Base-by-base conservation (phyloP, 2,888 invertebrate genomes). In the Nomada ruficornis region DNA sequence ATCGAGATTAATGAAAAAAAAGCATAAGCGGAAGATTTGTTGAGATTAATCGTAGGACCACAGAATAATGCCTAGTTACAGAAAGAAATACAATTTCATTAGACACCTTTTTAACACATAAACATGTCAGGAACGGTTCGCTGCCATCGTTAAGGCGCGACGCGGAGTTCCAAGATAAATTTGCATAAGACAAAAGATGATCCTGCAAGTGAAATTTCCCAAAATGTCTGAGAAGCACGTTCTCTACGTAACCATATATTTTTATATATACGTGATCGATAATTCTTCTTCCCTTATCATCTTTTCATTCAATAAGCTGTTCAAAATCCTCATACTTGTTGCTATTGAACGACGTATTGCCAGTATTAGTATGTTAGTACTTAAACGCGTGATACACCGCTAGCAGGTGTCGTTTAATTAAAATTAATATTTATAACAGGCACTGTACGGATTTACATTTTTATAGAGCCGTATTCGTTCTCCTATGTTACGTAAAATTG, bases 291-390 rank as follows among this genome's bases (percentile, higher is more conserved):
- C 23, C 36, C 20, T 59, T 13, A 11, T 70, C 52, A 68, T 47
- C 72, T 62, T 23, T 3, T 36, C 4, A 44, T 55, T 67, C n/a
- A 55, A n/a, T 29, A n/a, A 7, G 15, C 44, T 65, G 18, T 47
- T 55, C 13, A 57, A 60, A 65, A 71, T 29, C n/a, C 47, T 18
- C 18, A 29, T 71, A 20, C 11, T 59, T 29, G 26, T 76, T 29
- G 10, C 9, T 18, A n/a, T 50, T 11, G 13, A 59, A 57, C 7
- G 26, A 67, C 71, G 42, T 67, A 47, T 44, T 64, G 62, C 71
- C 80, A 80, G 78, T 80, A 78, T 77, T 80, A 80, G 7, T 55
- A 42, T 47, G 15, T 65, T 62, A 67, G n/a, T 73, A 78, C 20
- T 67, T 78, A 55, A 55, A 26, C 20, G 23, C 42, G 20, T 47